Conservation (phyloP, 1,140 invertebrate genomes). For the Phymorhynchus buccinoides region DNA sequence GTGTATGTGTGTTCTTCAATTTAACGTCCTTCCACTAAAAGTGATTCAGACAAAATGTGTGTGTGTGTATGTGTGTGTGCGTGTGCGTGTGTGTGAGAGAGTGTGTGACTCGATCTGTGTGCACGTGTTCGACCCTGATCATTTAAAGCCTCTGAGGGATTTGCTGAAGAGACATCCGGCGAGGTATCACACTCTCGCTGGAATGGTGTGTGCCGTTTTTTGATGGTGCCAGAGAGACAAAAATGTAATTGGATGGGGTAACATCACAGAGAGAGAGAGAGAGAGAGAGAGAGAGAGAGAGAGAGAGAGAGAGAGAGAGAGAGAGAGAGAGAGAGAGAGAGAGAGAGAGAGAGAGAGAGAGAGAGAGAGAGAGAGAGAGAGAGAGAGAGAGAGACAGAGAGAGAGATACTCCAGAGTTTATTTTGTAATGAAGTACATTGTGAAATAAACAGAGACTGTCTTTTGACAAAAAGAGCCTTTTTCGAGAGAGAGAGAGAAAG, state of each 20-base stretch:
- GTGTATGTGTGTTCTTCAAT: too few species aligned
- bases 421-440: too few species aligned
- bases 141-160: background rate
- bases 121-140: background rate
- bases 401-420: background rate
- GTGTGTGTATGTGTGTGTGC: background rate
- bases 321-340: conserved; percentile 8
- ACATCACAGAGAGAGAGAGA: background rate
- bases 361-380: conserved; percentile 11
- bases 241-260: background rate
- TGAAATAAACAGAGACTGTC: too few species aligned
- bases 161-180: background rate
- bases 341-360: conserved; percentile 32
- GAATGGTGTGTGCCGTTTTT: background rate
- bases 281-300: background rate
- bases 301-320: conserved; percentile 17
- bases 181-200: background rate
- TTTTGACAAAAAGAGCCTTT: too few species aligned
- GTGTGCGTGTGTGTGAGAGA: background rate
- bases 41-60: too few species aligned
- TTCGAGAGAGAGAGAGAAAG: background rate
- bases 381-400: background rate
- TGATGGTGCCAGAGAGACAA: too few species aligned
- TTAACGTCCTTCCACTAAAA: too few species aligned
- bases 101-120: background rate